These are phyloP conservation scores for Drosophila mayri DNA, from an alignment of 1,140 invertebrate genomes.

Conservation along the genomic window DNA sequence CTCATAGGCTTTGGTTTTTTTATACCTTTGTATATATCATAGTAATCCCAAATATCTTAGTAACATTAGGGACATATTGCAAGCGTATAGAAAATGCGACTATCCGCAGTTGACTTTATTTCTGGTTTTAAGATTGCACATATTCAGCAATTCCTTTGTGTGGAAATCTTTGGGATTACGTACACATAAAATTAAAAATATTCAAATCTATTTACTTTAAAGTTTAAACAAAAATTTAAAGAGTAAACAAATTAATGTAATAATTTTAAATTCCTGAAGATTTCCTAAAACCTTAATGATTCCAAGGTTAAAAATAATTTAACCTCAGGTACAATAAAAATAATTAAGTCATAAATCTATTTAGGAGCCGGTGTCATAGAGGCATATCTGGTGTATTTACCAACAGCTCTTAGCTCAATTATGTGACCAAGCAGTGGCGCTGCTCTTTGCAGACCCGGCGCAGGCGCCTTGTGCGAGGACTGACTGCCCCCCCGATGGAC, in stretches of 20 bases:
- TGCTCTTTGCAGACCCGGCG: conserved; percentile 54
- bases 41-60: no score
- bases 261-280: no score
- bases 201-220: no score
- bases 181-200: neutral
- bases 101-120: neutral
- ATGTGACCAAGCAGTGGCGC: conserved; percentile 5
- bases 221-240: no score
- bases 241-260: no score
- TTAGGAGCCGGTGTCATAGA: conserved; percentile 16
- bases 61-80: no score
- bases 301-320: no score
- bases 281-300: neutral
- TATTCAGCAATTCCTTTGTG: neutral
- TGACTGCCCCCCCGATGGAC: conserved; percentile 21
- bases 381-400: neutral
- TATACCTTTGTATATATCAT: no score
- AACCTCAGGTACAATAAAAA: neutral
- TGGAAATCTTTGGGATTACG: neutral
- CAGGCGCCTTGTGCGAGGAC: conserved; percentile 35
- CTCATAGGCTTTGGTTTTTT: no score
- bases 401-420: neutral
- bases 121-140: no score
- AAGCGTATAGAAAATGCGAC: neutral
- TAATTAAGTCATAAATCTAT: neutral